phyloP scores from a whole-genome alignment of 2,797 vertebrate species.

The Denticeps clupeoides region DNA sequence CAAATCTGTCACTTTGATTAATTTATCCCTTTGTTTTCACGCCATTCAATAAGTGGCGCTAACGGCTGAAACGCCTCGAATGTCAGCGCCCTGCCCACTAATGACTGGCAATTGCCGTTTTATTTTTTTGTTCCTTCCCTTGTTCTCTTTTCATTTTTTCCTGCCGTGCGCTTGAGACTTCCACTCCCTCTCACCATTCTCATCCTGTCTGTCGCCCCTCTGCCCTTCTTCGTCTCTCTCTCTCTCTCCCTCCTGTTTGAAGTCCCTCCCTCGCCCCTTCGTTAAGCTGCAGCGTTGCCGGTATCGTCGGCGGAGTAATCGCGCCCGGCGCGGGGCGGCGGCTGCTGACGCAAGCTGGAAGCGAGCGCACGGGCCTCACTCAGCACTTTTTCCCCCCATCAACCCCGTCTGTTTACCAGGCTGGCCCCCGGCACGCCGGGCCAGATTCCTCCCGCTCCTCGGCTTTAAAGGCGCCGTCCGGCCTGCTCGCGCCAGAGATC shows the following conservation, averaged over 20 bases:
- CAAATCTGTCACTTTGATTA: conserved; percentile 78
- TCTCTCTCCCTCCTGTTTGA: not conserved
- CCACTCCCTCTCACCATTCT: conserved; percentile 58
- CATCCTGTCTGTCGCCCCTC: conserved; percentile 57
- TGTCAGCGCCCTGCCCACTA: conserved; percentile 69
- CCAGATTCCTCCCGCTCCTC: not conserved
- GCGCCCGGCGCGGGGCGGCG: conserved; percentile 85
- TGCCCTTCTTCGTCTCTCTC: not conserved
- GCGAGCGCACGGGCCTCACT: conserved; percentile 80
- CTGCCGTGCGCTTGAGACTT: conserved; percentile 27
- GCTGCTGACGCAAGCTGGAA: conserved; percentile 97
- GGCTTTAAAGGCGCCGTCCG: conserved; percentile 23
- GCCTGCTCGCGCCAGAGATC: conserved; percentile 22
- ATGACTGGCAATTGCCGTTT: conserved; percentile 73
- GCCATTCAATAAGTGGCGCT: conserved; percentile 73
- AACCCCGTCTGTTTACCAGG: conserved; percentile 67
- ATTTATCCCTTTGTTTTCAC: conserved; percentile 78
- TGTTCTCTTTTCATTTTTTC: conserved; percentile 50
- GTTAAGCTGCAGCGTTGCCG: conserved; percentile 73
- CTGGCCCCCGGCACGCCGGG: not conserved
- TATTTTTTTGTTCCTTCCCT: conserved; percentile 50
- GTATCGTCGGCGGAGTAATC: conserved; percentile 70
- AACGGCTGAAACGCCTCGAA: conserved; percentile 73
- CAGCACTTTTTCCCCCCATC: conserved; percentile 83
- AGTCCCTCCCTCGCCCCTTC: conserved; percentile 39